phyloP scores from a whole-genome alignment of 1,140 invertebrate genomes.

The Phymastichus coffea region DNA sequence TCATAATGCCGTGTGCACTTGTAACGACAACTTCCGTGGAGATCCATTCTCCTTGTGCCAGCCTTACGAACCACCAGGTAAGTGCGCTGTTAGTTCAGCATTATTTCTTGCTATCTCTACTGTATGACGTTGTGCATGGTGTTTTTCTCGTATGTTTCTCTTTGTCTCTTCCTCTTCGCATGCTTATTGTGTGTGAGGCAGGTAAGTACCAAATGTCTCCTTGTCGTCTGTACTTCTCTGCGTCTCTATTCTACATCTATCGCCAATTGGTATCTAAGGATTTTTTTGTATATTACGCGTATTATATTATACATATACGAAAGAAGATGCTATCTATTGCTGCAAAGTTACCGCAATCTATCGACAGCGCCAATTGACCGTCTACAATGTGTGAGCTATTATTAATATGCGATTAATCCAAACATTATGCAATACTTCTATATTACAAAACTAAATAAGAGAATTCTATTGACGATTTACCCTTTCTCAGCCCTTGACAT shows the following conservation, averaged over 20 bases:
- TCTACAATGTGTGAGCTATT: no score
- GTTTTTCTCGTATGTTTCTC: not conserved
- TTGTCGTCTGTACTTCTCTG: not conserved
- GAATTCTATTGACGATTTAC: not conserved
- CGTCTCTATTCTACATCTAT: not conserved
- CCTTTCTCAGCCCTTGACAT: slow-evolving; percentile 6
- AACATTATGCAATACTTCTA: no score
- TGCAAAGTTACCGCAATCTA: no score
- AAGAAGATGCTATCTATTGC: no score
- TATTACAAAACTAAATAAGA: no score
- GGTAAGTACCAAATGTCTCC: slow-evolving; percentile 16
- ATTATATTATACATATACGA: no score
- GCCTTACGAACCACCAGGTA: slow-evolving; percentile 45
- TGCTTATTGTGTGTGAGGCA: slow-evolving; percentile 3
- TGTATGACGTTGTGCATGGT: not conserved
- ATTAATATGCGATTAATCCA: no score
- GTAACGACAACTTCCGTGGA: slow-evolving; percentile 58
- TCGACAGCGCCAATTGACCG: no score
- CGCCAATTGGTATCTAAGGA: not conserved
- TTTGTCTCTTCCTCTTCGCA: not conserved
- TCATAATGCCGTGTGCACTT: slow-evolving; percentile 60
- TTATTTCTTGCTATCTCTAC: not conserved
- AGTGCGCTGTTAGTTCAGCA: slow-evolving; percentile 33
- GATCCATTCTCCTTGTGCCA: slow-evolving; percentile 62
- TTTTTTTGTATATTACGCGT: not conserved